These are phyloP conservation scores for Gymnocephalus cernua DNA, from an alignment of 2,113 vertebrate genomes.

Conservation along the genomic window DNA sequence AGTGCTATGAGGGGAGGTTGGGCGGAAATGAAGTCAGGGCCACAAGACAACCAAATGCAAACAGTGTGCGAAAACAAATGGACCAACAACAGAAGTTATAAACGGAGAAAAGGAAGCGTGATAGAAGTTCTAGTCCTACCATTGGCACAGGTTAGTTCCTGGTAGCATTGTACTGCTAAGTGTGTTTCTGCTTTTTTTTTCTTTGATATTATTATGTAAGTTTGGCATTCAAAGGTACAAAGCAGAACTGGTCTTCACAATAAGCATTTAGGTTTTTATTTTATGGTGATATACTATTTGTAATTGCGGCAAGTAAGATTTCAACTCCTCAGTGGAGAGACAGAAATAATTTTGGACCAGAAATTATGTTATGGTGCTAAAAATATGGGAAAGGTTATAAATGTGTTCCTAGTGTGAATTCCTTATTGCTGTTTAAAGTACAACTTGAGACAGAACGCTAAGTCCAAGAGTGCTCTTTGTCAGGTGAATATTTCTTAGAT, in stretches of 20 bases:
- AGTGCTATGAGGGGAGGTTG: constrained; percentile 6
- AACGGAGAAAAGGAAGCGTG: neutral
- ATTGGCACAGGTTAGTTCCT: constrained; percentile 52
- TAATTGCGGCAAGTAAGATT: neutral
- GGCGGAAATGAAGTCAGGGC: constrained; percentile 23
- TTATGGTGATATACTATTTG: neutral
- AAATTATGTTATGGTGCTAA: neutral
- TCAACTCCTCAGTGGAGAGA: neutral
- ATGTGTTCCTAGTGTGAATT: neutral
- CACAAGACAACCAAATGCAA: constrained; percentile 14
- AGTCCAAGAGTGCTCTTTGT: neutral
- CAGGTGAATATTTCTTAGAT: neutral
- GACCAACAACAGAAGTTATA: neutral
- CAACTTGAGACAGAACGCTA: neutral
- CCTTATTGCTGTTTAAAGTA: neutral
- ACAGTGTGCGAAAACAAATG: constrained; percentile 20
- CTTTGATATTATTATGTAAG: neutral
- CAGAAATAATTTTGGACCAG: neutral
- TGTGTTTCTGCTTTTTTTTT: neutral
- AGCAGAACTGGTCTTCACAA: neutral
- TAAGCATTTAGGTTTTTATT: neutral
- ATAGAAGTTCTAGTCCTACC: constrained; percentile 8
- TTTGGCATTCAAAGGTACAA: neutral
- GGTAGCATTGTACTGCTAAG: neutral
- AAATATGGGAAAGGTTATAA: neutral